Base-by-base conservation (phyloP, 2,888 invertebrate genomes). In the Eristalis tenax region DNA sequence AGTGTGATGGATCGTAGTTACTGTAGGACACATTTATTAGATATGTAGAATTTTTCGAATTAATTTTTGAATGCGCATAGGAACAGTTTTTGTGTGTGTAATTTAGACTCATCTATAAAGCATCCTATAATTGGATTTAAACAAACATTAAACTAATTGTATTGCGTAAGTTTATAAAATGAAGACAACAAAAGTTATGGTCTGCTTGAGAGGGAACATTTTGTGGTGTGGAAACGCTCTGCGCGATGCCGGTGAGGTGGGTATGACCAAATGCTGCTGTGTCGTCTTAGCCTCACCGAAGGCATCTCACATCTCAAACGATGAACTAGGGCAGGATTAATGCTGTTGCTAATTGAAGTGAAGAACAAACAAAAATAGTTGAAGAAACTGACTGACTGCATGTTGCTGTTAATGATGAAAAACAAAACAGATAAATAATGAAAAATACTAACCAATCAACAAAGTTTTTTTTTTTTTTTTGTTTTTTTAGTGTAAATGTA, bases 381-480 rank as follows among this genome's bases (percentile, higher is more conserved):
- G 38, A 66, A 57, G 18, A 57, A 64, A 74, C 74, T 68, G 86
- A 86, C 86, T 86, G 86, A 86, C 86, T 86, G 82, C 82, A 75
- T 78, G 82, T 57, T 86, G 82, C 78, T 86, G 86, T 86, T 82
- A 77, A 50, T 50, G 50, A 18, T 18, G 8, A 86, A 86, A 22
- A 74, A 38, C 32, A 13, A 13, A 69, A 70, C 71, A 32, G 32
- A 63, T 18, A 18, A 50, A 50, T 50, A 50, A 50, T 18, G 50
- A 59, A 59, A 75, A 35, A 66, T 71, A 50, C 11, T 65, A 70
- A 61, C 28, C 23, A 61, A 43, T 40, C 70, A 43, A 28, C 61
- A 26, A 40, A 43, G 23, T 38, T 73, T 73, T 1, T 26, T 26
- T 66, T 40, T 69, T 61, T 56, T n/a, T n/a, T n/a, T 73, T 73